Base-by-base conservation (phyloP, 2,113 vertebrate species). In the Butorides virescens region DNA sequence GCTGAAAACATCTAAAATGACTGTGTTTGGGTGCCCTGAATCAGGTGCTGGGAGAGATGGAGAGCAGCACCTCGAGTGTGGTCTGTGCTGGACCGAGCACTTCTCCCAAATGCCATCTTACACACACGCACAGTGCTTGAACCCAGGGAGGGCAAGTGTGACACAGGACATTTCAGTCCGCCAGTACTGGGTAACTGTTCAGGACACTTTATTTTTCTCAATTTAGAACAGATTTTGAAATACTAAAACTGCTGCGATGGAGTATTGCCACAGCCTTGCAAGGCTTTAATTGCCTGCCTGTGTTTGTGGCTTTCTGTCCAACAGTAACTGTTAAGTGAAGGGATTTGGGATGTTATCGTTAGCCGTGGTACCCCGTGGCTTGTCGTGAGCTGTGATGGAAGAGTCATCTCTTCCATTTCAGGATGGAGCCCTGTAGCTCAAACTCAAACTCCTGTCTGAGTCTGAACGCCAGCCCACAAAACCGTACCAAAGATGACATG, bases 191-290 rank as follows among this genome's bases (percentile, higher is more conserved):
- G 8, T 37, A 53, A 15, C 20, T 2, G 0, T n/a, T 82, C n/a
- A 47, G 34, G 34, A 20, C 9, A 5, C 3, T 12, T 61, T 10
- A 6, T 66, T 92, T 72, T 75, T 68, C n/a, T 75, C 23, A 44
- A 6, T 68, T 68, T 79, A 76, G 21, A 70, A 16, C 42, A 80
- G 32, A 5, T n/a, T 86, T 62, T 66, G 44, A 92, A 92, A 62
- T 62, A 25, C 7, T 56, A 5, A 65, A 92, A 15, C 6, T 49
- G 27, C 7, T 65, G 8, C 0, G 0, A 12, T 9, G 7, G 42
- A 47, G 18, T 11, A 36, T 42, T 84, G 47, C 25, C 29, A 16
- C 49, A 53, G 29, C 26, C 37, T 30, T 50, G 37, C 12, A 23
- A 37, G 52, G 15, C 4, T 46, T 55, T 94, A 13, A n/a, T 17